Evolutionary conservation across 2,113 vertebrate species (phyloP), one percentile per base, ranked within the genome.

Genomic region (Orientallactaga bullata): DNA sequence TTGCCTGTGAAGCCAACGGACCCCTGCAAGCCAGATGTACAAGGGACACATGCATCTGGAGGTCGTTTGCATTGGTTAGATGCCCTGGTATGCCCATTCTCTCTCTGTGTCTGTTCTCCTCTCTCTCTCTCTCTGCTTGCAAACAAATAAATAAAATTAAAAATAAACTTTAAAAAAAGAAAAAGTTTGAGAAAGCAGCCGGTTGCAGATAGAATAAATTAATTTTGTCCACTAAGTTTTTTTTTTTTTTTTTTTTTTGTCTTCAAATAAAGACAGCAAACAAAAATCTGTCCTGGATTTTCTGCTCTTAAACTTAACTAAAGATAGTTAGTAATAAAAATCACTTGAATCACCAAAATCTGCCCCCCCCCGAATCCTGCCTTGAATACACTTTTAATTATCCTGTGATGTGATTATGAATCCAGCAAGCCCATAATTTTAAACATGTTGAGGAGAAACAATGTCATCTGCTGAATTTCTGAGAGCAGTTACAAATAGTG

Each of bases 341-440:
- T 30, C 26, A 66, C 28, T 66, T 12, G 4, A 81, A 81, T 68
- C 23, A 28, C 24, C 30, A 68, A 92, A 47, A 16, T 85, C 63
- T 63, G 69, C 12, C 47, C 23, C 80, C 23, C 80, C 84, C 28
- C 69, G 30, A 63, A 23, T 30, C 13, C 42, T 61, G 7, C 47
- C 9, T 73, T 79, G 85, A 73, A 87, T 37, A 55, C 12, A 55
- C 55, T 81, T 92, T 80, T 90, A 85, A 74, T 63, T 39, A 93
- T 84, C 16, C 88, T 51, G 47, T 79, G 35, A 28, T 32, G 39
- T 80, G 39, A 72, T 60, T 85, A 88, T n/a, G 86, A 6, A 92
- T 76, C 28, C 66, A 74, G 72, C 37, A 68, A 51, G 16, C 30
- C n/a, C 17, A 69, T 47, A 76, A 63, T 58, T 94, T 73, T 85